Evolutionary conservation across 2,888 invertebrate genomes (phyloP), one percentile per base, ranked within the genome.

Genomic region (Cylindroiulus punctatus): DNA sequence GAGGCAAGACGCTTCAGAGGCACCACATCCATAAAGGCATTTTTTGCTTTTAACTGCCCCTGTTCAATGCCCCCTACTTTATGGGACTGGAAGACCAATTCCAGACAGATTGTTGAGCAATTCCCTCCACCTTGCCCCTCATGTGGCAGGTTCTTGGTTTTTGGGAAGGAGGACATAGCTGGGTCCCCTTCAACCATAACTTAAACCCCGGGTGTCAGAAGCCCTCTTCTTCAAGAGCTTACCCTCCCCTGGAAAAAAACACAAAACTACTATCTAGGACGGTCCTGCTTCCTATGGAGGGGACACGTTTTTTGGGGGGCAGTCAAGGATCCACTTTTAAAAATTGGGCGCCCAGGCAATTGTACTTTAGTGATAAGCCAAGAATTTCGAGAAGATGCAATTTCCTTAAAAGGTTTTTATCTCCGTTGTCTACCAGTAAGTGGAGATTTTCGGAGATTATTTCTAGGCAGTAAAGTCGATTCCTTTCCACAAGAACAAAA

Each of bases 341-440:
- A 65, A 65, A n/a, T 36, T n/a, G 57, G 22, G 0, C 57, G 57
- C 65, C 26, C n/a, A 65, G 8, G 65, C 26, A 65, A 65, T 65
- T 65, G 65, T 65, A 65, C n/a, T 26, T 65, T 65, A 10, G 22
- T 65, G 65, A 65, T 65, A 65, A 65, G 65, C 65, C 26, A 65
- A 65, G 65, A 65, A 65, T 65, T 65, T 26, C 65, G 8, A 65
- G 22, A 65, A 65, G 65, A 65, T 65, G 65, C 65, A 65, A 65
- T 65, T 65, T 65, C 65, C 65, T 65, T 65, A 65, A 65, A 65
- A 65, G 65, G 65, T 65, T 65, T 65, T 65, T 65, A 65, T 65
- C 65, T 65, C 65, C 0, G 65, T 26, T 65, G 65, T 65, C 65
- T 65, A 65, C 65, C 22, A 65, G 65, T 26, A 65, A 26, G 65